Percentiles rank a stretch among this genome's conserved stretches.
Evolutionary conservation across 2,113 vertebrate genomes (phyloP).

Genomic region (Crotalus horridus): DNA sequence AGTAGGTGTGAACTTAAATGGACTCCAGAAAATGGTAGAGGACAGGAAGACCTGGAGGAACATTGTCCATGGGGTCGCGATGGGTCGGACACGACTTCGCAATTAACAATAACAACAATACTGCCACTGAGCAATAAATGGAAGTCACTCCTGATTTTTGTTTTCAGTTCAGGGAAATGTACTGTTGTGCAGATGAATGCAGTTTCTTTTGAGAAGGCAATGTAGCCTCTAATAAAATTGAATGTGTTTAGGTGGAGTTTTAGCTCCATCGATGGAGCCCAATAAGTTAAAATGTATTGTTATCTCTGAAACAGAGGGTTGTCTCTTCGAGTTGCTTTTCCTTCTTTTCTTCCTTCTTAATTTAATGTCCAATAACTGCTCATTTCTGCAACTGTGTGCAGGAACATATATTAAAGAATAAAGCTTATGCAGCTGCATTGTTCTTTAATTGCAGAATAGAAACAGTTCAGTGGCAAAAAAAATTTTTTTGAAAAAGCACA

Average conservation of each 20-base stretch:
- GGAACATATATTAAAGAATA: not conserved
- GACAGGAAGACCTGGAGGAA: too few species aligned
- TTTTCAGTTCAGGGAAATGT: not conserved
- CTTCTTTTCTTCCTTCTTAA: not conserved
- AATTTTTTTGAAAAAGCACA: not conserved
- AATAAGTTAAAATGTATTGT: not conserved
- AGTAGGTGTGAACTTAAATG: too few species aligned
- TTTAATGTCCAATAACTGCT: not conserved
- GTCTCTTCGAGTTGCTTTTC: not conserved
- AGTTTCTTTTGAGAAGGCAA: not conserved
- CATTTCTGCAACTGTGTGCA: not conserved
- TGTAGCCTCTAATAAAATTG: not conserved
- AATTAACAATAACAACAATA: too few species aligned
- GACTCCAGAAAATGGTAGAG: too few species aligned
- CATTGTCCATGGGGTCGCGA: too few species aligned
- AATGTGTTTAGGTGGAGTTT: not conserved
- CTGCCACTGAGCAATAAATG: not conserved
- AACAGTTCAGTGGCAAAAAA: not conserved
- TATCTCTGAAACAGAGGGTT: not conserved
- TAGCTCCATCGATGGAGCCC: not conserved
- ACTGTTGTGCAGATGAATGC: not conserved
- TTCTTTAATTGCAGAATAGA: not conserved
- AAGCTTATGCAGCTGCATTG: not conserved
- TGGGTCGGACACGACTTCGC: too few species aligned
- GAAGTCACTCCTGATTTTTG: not conserved